phyloP scores from a whole-genome alignment of 2,113 vertebrate genomes.

The Scomber colias region DNA sequence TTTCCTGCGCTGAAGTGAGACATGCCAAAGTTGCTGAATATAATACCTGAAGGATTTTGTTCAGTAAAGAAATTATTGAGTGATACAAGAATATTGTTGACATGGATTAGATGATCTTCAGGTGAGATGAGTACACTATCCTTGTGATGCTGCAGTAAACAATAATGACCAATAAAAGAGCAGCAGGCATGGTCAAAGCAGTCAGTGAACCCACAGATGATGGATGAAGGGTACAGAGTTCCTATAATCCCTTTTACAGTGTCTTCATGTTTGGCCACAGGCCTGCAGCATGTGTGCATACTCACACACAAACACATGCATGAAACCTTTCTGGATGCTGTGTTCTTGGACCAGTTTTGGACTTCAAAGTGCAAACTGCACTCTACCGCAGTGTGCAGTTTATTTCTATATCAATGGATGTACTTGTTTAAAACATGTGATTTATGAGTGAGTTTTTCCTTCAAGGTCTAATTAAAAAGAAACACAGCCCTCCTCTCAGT shows the following conservation, averaged over 20 bases:
- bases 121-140: not conserved
- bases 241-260: slow-evolving; percentile 36
- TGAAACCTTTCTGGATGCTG: slow-evolving; percentile 3
- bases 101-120: slow-evolving; percentile 6
- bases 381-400: slow-evolving; percentile 11
- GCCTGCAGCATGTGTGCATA: slow-evolving; percentile 7
- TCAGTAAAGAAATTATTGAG: not conserved
- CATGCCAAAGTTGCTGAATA: not conserved
- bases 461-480: not conserved
- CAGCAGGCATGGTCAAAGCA: slow-evolving; percentile 31
- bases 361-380: not conserved
- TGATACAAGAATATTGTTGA: not conserved
- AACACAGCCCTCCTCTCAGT: not conserved
- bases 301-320: slow-evolving; percentile 1
- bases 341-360: slow-evolving; percentile 12
- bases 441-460: not conserved
- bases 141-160: slow-evolving; percentile 10
- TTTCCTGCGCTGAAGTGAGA: not conserved
- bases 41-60: not conserved
- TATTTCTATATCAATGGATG: not conserved
- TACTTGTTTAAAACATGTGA: not conserved
- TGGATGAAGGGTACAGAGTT: slow-evolving; percentile 41
- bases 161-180: slow-evolving; percentile 38
- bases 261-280: slow-evolving; percentile 23
- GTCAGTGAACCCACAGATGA: slow-evolving; percentile 28